Base-by-base conservation (phyloP, 2,113 vertebrate species). In the Proterorhinus semilunaris region DNA sequence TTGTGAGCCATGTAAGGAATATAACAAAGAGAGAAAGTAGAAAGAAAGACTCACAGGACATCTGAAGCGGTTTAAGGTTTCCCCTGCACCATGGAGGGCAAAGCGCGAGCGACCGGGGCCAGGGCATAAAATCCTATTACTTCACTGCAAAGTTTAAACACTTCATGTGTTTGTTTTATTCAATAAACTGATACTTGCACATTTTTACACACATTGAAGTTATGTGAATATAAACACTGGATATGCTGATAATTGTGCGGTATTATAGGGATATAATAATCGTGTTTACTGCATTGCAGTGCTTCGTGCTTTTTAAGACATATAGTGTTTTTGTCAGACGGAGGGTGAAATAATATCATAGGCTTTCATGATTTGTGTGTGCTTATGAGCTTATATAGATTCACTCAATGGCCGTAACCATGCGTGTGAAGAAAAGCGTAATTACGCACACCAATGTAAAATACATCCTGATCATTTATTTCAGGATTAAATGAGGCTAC, bases 111-210 rank as follows among this genome's bases (percentile, higher is more conserved):
- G 85, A 89, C 79, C 71, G 66, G 83, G 79, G 86, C 84, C 65
- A 87, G 90, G 87, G 89, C 89, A 92, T 87, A 84, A 92, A 93
- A 94, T 93, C 91, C 91, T 86, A 92, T 93, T 93, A 92, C 81
- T 90, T 84, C 63, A 92, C 81, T 89, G 87, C 90, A 89, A 79
- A 81, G 74, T 88, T 90, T 88, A 78, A 86, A 86, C 81, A 88
- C 79, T 81, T 91, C 88, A 88, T 81, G 87, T 86, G 82, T 78
- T 83, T 85, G 27, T 84, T 84, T 74, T 89, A 88, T 91, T 79
- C 84, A 87, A 90, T 69, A 69, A 71, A 46, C 65, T 68, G 62
- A 72, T 57, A 83, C 69, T 79, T 74, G 13, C 27, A 36, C 27
- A 36, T 36, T 36, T 36, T 36, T 36, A 36, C 27, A 36, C 27